Conservation (phyloP, 2,113 vertebrate genomes). For the Dicentrarchus labrax region DNA sequence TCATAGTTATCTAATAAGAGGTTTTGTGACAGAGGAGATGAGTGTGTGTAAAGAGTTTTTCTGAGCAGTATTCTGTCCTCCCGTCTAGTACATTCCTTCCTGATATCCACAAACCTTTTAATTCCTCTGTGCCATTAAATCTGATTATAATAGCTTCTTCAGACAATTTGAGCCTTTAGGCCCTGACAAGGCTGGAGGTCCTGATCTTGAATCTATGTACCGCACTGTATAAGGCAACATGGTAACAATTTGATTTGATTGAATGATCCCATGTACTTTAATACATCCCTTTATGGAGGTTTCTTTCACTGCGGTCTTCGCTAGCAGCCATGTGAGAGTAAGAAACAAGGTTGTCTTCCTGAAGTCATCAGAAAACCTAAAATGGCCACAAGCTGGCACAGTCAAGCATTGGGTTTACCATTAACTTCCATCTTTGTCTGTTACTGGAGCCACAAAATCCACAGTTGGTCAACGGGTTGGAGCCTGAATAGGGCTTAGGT, state of each 20-base stretch:
- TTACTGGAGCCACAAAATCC: background rate
- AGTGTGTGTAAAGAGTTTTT: conserved; percentile 8
- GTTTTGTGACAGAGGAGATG: conserved; percentile 8
- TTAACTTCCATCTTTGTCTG: conserved; percentile 17
- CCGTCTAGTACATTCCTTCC: background rate
- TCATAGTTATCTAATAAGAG: background rate
- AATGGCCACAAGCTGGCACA: background rate
- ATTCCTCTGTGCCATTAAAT: conserved; percentile 37
- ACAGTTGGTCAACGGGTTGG: conserved; percentile 1
- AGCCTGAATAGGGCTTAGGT: conserved; percentile 42
- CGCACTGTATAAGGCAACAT: conserved; percentile 11
- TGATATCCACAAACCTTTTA: conserved; percentile 31
- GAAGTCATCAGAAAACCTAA: background rate
- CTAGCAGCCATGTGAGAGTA: background rate
- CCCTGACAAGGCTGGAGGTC: conserved; percentile 5
- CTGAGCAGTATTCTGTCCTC: conserved; percentile 4
- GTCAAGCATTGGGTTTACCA: background rate
- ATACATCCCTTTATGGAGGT: conserved; percentile 17
- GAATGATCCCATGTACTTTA: background rate
- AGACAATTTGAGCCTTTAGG: conserved; percentile 32
- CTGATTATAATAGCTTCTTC: conserved; percentile 49
- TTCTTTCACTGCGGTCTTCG: conserved; percentile 6
- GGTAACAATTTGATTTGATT: conserved; percentile 63
- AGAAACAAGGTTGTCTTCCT: no score
- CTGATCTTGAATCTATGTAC: background rate